Evolutionary conservation across 2,797 vertebrate genomes (phyloP), one percentile per base, ranked within the genome.

Genomic region (Staurois parvus): DNA sequence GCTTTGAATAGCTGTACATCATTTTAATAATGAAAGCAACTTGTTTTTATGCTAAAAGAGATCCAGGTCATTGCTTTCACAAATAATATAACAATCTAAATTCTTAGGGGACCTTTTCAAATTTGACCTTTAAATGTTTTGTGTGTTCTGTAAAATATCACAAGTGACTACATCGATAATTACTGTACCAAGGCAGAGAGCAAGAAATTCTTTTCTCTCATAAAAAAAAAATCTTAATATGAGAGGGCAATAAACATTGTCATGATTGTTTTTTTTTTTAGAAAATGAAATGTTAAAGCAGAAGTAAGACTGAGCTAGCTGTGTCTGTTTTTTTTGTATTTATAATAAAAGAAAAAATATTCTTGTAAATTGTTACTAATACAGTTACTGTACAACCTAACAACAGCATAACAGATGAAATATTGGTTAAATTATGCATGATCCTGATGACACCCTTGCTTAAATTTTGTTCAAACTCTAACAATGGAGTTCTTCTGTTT

Each of bases 81-180:
- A 40, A 37, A 32, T 78, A 78, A 78, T 66, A 34, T 59, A 78
- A 77, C 59, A 62, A 30, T 78, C 15, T 66, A 78, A n/a, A 78
- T 78, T 67, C 37, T 64, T 48, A 26, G 34, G 59, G n/a, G 34
- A 78, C 76, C 59, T 66, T 67, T 78, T 64, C 76, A 64, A 66
- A 17, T 64, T 78, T 78, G 76, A 78, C 76, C 76, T 78, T 78
- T 78, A 66, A 42, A 78, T 64, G 32, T 78, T 76, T 76, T 78
- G 59, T 78, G 62, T 78, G 59, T 78, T 78, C 76, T 67, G 26
- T 78, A 78, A 78, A 78, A 78, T 67, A 78, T 42, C 62, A 17
- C 26, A 59, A 64, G n/a, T 42, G 32, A 34, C 34, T 40, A 67
- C 62, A 78, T 11, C 11, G 28, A 34, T 76, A 76, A 76, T 76